Evolutionary conservation across 2,113 vertebrate genomes (phyloP).

Genomic region (Onychostruthus taczanowskii): DNA sequence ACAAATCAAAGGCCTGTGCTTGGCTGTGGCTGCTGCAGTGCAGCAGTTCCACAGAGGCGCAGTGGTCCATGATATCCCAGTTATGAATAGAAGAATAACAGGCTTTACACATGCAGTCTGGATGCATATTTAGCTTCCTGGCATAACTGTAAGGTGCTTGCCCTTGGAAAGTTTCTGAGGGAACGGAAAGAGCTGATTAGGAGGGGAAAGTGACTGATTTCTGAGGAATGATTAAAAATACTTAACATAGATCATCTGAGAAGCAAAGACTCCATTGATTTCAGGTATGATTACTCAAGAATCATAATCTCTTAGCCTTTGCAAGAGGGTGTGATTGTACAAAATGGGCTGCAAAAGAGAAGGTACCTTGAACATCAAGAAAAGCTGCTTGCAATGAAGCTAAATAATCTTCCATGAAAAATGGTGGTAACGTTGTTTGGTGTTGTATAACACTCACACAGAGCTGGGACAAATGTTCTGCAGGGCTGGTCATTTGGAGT

Average conservation of each 20-base stretch:
- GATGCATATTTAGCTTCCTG: background rate
- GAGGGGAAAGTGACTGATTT: background rate
- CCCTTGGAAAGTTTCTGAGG: background rate
- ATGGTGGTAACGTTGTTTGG: background rate
- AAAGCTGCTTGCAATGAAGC: background rate
- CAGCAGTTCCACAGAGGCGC: background rate
- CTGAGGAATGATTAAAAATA: background rate
- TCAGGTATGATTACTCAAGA: background rate
- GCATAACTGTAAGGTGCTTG: background rate
- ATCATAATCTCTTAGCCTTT: background rate
- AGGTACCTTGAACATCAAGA: background rate
- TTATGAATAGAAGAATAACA: background rate
- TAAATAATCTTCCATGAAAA: background rate
- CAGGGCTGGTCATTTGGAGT: background rate
- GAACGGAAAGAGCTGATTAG: background rate
- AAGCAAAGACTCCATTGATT: background rate
- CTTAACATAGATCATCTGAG: background rate
- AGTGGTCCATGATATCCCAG: fast-evolving
- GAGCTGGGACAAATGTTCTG: background rate
- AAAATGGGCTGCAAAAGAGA: background rate
- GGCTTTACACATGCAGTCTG: background rate
- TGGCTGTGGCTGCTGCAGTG: background rate
- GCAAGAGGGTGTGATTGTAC: background rate
- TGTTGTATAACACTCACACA: background rate
- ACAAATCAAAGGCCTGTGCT: background rate